phyloP scores from a whole-genome alignment of 2,797 vertebrate genomes.

The Champsocephalus esox region DNA sequence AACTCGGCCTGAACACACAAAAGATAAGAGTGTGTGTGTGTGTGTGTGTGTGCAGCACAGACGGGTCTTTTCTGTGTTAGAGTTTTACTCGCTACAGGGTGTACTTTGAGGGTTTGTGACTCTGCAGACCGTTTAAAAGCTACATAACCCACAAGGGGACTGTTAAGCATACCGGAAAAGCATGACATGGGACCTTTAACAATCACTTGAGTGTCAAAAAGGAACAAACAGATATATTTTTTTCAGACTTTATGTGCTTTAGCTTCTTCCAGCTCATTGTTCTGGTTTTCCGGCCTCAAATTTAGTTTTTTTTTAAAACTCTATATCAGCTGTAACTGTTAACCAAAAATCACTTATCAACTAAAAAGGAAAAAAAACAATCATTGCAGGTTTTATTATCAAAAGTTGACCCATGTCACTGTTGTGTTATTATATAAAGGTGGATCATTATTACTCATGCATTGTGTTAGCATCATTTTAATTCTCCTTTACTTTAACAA shows the following conservation, averaged over 20 bases:
- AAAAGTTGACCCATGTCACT: background rate
- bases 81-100: too few species aligned
- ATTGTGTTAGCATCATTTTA: background rate
- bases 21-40: too few species aligned
- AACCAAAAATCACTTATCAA: background rate
- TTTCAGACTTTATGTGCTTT: background rate
- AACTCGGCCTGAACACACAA: too few species aligned
- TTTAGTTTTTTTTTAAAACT: too few species aligned
- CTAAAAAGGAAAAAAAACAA: background rate
- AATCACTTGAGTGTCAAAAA: background rate
- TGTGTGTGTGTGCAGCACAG: too few species aligned
- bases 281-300: background rate
- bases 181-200: background rate
- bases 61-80: too few species aligned
- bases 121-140: too few species aligned
- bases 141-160: too few species aligned
- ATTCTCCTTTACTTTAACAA: constrained; percentile 56
- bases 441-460: background rate
- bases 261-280: background rate
- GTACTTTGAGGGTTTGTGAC: too few species aligned
- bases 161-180: too few species aligned
- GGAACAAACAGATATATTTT: background rate
- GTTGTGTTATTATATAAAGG: background rate
- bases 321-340: background rate
- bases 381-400: background rate